These are phyloP conservation scores for Gari tellinella DNA, from an alignment of 2,888 invertebrate species.

Conservation along the genomic window DNA sequence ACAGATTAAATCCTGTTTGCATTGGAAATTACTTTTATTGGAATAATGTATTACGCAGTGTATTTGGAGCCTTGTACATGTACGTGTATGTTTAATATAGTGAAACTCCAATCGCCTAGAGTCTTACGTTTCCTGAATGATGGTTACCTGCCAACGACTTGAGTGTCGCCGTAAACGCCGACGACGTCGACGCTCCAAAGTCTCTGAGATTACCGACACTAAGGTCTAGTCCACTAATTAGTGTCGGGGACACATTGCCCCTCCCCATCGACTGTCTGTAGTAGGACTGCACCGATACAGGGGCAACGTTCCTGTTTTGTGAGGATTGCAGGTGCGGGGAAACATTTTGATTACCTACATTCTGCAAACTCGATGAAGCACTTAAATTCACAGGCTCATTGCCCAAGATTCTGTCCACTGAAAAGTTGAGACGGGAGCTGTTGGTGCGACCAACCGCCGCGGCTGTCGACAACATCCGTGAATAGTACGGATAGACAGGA, in stretches of 20 bases:
- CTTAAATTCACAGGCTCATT: conserved; percentile 58
- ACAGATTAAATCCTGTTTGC: too few relatives aligned
- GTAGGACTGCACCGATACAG: conserved; percentile 38
- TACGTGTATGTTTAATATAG: too few relatives aligned
- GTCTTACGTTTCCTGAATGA: conserved; percentile 36
- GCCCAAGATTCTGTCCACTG: conserved; percentile 66
- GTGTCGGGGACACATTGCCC: conserved; percentile 31
- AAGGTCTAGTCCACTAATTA: conserved; percentile 52
- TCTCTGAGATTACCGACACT: conserved; percentile 51
- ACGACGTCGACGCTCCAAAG: conserved; percentile 56
- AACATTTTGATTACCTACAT: conserved; percentile 12
- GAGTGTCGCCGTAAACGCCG: conserved; percentile 60
- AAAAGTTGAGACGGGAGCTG: conserved; percentile 59
- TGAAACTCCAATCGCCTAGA: conserved; percentile 1
- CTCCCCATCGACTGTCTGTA: conserved; percentile 35
- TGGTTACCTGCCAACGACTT: conserved; percentile 57
- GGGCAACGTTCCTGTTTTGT: conserved; percentile 24
- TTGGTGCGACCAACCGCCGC: conserved; percentile 53
- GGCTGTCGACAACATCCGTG: conserved; percentile 59
- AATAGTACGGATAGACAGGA: conserved; percentile 66
- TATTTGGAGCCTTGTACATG: too few relatives aligned
- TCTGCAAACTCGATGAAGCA: conserved; percentile 36
- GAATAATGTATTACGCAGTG: too few relatives aligned
- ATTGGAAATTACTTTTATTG: too few relatives aligned
- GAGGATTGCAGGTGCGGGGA: conserved; percentile 24